Base-by-base conservation (phyloP, 2,797 vertebrate genomes). In the Notoglanidium macrostoma region DNA sequence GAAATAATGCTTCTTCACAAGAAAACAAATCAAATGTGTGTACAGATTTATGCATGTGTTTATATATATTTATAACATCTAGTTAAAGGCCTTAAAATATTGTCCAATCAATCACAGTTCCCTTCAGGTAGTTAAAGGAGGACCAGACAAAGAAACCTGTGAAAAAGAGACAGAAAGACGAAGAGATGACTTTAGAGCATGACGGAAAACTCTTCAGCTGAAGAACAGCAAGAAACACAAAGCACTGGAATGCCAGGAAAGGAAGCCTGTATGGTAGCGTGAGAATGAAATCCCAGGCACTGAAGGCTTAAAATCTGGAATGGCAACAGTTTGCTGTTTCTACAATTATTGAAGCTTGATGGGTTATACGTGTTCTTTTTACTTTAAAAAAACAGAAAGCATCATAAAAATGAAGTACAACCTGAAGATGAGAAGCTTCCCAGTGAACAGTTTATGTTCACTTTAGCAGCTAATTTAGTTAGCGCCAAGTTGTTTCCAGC, bases 81-180 rank as follows among this genome's bases (percentile, higher is more conserved):
- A 87, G 94, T 94, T 96, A 95, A 96, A 96, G 95, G 95, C 95
- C 93, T 94, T 95, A 94, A 95, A 96, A 94, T 92, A 92, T 93
- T 92, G 94, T 94, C 93, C 92, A 79, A 92, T 95, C 95, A 80
- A 91, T 93, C 93, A 93, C 91, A 93, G 92, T 95, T 96, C 94
- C 94, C 95, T 95, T 95, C 92, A 92, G 92, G 89, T 83, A 83
- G 68, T n/a, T n/a, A 68, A 49, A 14, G 49, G 81, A 84, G 32
- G 89, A 92, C 92, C 88, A 91, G 92, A 90, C 70, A 89, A 82
- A 88, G 14, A 54, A 93, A 86, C 88, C 94, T 96, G 91, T 1
- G 88, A 91, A 61, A 68, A 84, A 92, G 23, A 86, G 5, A 88
- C 9, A 90, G 3, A 35, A 59, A 40, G 14, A 72, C n/a, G 44